Evolutionary conservation across 2,888 invertebrate species (phyloP).

Genomic region (Stramonita haemastoma): DNA sequence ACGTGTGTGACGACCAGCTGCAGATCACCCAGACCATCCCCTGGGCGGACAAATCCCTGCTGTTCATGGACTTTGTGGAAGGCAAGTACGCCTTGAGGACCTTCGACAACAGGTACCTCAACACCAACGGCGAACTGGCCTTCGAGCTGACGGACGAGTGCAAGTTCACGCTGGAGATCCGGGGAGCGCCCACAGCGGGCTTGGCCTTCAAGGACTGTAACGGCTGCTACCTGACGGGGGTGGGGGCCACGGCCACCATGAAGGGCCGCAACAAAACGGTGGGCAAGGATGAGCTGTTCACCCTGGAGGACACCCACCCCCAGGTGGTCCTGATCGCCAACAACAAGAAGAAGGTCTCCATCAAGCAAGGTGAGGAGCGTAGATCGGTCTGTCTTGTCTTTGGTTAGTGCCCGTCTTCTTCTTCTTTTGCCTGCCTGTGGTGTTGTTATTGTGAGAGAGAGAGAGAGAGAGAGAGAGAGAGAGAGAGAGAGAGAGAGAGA

Average conservation of each 20-base stretch:
- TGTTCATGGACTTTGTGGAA: conserved; percentile 92
- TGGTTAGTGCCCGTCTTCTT: no score
- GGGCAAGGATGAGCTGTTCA: conserved; percentile 96
- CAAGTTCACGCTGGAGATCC: conserved; percentile 96
- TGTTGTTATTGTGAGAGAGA: background rate
- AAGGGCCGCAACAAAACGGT: conserved; percentile 95
- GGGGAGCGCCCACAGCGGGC: conserved; percentile 84
- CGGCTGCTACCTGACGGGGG: conserved; percentile 95
- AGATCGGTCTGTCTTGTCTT: background rate
- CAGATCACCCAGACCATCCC: conserved; percentile 95
- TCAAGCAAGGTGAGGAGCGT: conserved; percentile 91
- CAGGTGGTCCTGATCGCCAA: conserved; percentile 96
- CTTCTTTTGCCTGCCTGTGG: background rate
- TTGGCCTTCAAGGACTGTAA: conserved; percentile 88
- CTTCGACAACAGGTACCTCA: conserved; percentile 90
- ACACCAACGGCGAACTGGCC: conserved; percentile 78
- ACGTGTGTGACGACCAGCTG: conserved; percentile 83
- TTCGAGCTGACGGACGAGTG: conserved; percentile 81
- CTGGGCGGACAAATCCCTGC: conserved; percentile 97
- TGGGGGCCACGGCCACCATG: conserved; percentile 96
- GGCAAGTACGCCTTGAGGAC: conserved; percentile 97
- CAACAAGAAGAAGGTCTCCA: conserved; percentile 95
- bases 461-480: no score
- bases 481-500: no score
- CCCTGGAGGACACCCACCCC: conserved; percentile 95